Evolutionary conservation across 2,797 vertebrate genomes (phyloP).

Genomic region (Nyctalus aviator): DNA sequence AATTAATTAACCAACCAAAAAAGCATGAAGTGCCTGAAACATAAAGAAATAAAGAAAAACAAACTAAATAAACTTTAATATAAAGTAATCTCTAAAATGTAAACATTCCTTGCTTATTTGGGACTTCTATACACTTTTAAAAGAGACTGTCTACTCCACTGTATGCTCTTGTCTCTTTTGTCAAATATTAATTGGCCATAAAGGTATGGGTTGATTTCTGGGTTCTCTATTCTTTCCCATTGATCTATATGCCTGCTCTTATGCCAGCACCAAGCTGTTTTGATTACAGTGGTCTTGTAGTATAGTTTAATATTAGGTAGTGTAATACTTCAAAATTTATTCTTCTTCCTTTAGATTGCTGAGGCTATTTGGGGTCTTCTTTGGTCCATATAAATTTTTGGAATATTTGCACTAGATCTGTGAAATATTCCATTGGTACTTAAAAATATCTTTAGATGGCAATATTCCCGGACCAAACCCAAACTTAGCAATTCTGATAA

Average conservation of each 20-base stretch:
- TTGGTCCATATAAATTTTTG: neutral
- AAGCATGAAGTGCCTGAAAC: neutral
- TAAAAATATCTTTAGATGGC: slow-evolving; percentile 25
- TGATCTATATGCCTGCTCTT: neutral
- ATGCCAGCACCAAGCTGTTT: neutral
- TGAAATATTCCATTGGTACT: neutral
- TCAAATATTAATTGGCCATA: neutral
- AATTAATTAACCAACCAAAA: neutral
- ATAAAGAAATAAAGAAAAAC: neutral
- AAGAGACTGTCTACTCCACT: neutral
- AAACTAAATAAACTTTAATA: neutral
- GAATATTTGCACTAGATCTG: neutral
- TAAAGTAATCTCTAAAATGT: neutral
- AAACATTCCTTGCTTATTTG: neutral
- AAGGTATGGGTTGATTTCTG: neutral
- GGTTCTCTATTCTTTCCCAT: neutral
- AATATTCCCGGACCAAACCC: neutral
- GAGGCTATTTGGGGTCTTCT: neutral
- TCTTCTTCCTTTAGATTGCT: neutral
- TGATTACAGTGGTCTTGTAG: neutral
- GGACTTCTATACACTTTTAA: neutral
- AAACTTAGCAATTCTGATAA: slow-evolving; percentile 25
- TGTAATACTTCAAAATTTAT: neutral
- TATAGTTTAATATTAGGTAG: neutral
- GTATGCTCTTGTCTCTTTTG: neutral